Evolutionary conservation across 2,888 invertebrate species (phyloP).

Genomic region (Zootermopsis nevadensis): DNA sequence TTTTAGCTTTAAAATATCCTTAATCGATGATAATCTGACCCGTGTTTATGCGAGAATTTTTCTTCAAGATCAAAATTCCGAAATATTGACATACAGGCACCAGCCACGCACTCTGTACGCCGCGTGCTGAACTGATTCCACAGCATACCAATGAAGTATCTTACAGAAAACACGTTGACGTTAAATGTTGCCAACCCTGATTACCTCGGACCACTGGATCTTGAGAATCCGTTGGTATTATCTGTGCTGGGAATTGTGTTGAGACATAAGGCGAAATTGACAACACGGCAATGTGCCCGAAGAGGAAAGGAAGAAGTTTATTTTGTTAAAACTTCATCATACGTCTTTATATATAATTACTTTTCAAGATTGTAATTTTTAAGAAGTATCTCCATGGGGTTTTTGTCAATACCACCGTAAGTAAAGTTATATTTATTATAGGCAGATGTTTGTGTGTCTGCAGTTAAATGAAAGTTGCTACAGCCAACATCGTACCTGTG

Average conservation of each 20-base stretch:
- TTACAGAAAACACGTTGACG: no score
- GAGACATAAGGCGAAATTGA: background rate
- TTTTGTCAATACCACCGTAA: background rate
- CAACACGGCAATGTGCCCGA: background rate
- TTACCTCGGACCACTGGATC: background rate
- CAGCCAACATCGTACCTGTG: background rate
- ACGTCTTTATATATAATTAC: background rate
- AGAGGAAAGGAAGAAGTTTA: background rate
- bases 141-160: no score
- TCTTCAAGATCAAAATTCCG: no score
- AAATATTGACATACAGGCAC: no score
- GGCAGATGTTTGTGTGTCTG: background rate
- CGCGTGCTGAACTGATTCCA: no score
- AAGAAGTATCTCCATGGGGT: background rate
- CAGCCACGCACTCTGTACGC: no score
- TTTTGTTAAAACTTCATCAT: background rate
- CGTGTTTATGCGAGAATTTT: no score
- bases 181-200: background rate
- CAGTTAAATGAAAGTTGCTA: background rate
- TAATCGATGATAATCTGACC: no score
- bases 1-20: no score
- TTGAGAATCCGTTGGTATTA: background rate
- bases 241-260: background rate
- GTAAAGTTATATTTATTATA: constrained; percentile 1
- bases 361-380: background rate